Base-by-base conservation (phyloP, 2,113 vertebrate species). In the Oreochromis niloticus region DNA sequence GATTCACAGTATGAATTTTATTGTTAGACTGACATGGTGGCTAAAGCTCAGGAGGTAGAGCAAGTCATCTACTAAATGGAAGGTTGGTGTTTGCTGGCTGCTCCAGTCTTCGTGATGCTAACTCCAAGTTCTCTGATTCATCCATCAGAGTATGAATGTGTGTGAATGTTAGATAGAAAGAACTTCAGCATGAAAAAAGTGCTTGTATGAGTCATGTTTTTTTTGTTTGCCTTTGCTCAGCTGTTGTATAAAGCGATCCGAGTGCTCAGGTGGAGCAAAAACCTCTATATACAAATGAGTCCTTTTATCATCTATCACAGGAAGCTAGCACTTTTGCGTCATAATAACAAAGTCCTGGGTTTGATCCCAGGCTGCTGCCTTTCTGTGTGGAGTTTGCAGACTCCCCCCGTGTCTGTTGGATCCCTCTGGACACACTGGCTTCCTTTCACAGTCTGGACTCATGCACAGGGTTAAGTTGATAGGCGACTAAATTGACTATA, bases 341-440 rank as follows among this genome's bases (percentile, higher is more conserved):
- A 75, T 11, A 48, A 27, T 10, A 46, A 46, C 11, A 68, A 46
- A 43, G 41, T 46, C 68, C 68, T 46, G 41, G 22, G 22, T 73
- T 73, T 43, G 39, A 73, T 27, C 10, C 14, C 22, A 46, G 68
- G 8, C 2, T 73, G 7, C 39, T 43, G 39, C 1, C 22, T 46
- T 73, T 73, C 39, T 46, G 22, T 41, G 36, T 41, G 63, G 68
- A 27, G 22, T 46, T 6, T 73, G 5, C 13, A 73, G 8, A 9
- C n/a, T 27, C 4, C 24, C 41, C 9, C 12, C 22, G 14, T 46
- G 41, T 48, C 68, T 30, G 22, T 11, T 6, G 68, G 41, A 17
- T 75, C 68, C 41, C 41, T 48, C 68, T 48, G 24, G 0, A 10
- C 16, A 48, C 0, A 0, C 41, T 48, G 24, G 14, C 41, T 75